A percentile compares a stretch with the other conserved stretches of the same genome.
phyloP scores from a whole-genome alignment of 2,888 invertebrate genomes.

The Hirtodrosophila alboralis region DNA sequence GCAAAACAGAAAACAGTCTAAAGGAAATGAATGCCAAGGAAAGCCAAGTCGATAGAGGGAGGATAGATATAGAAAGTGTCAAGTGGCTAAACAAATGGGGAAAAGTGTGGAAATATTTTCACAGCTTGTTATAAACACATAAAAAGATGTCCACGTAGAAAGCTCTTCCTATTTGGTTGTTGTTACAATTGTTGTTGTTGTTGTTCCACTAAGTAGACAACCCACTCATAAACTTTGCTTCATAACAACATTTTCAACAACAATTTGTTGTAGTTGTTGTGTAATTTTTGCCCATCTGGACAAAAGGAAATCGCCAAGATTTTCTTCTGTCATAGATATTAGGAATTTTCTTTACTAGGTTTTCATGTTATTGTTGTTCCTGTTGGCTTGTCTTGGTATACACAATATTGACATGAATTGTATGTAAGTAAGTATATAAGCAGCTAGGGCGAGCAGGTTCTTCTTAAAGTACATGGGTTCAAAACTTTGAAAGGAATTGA shows the following conservation, averaged over 20 bases:
- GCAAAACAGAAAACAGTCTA: slow-evolving; percentile 6
- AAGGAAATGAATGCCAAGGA: slow-evolving; percentile 21
- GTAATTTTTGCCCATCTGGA: slow-evolving; percentile 10
- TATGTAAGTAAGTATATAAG: not conserved
- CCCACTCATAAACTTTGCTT: slow-evolving; percentile 57
- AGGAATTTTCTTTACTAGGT: slow-evolving; percentile 1
- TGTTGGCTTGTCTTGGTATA: no score
- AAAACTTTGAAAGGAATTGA: no score
- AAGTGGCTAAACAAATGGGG: slow-evolving; percentile 43
- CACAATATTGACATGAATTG: not conserved
- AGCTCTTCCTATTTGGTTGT: slow-evolving; percentile 12
- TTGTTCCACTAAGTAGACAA: slow-evolving; percentile 26
- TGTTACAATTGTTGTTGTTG: slow-evolving; percentile 16
- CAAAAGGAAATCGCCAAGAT: slow-evolving; percentile 20
- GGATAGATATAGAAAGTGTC: no score
- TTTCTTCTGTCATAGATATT: slow-evolving; percentile 21
- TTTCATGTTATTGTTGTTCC: not conserved
- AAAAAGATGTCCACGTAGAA: slow-evolving; percentile 36
- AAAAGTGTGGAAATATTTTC: slow-evolving; percentile 63
- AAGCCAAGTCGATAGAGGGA: slow-evolving; percentile 33
- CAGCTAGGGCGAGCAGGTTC: not conserved
- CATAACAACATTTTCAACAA: slow-evolving; percentile 31
- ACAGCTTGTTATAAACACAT: slow-evolving; percentile 64
- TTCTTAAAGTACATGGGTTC: no score
- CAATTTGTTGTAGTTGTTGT: slow-evolving; percentile 2